A percentile compares a stretch with the other conserved stretches of the same genome.
phyloP scores from a whole-genome alignment of 2,113 vertebrate species.

The Abramis brama region DNA sequence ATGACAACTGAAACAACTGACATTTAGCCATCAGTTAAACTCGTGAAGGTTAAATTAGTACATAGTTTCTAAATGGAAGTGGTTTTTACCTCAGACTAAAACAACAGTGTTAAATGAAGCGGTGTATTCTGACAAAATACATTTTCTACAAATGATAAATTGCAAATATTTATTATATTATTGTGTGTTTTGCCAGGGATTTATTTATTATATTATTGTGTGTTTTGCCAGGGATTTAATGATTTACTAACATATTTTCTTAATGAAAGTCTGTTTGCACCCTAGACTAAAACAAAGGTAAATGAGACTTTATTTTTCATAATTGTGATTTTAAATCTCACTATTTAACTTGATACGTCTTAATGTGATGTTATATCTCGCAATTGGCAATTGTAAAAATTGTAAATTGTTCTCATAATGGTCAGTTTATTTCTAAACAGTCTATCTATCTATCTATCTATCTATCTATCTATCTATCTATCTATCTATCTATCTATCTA shows the following conservation, averaged over 20 bases:
- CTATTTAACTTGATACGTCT: not conserved
- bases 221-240: not conserved
- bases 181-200: too few relatives aligned
- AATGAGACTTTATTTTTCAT: not conserved
- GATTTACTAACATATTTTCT: not conserved
- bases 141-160: not conserved
- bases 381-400: not conserved
- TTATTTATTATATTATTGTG: not conserved
- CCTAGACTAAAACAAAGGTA: not conserved
- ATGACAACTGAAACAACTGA: not conserved
- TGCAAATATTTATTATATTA: not conserved
- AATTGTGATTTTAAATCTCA: not conserved
- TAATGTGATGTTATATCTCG: not conserved
- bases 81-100: not conserved
- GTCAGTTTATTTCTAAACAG: not conserved
- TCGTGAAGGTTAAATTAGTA: not conserved
- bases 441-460: accelerated
- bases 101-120: not conserved
- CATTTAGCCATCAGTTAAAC: not conserved
- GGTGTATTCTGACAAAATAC: not conserved
- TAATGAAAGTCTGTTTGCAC: not conserved
- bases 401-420: not conserved
- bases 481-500: too few relatives aligned
- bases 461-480: too few relatives aligned
- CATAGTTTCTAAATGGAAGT: not conserved